Percentiles rank a stretch among this genome's conserved stretches.
Evolutionary conservation across 2,888 invertebrate genomes (phyloP).

Genomic region (Ormyrus labotus): DNA sequence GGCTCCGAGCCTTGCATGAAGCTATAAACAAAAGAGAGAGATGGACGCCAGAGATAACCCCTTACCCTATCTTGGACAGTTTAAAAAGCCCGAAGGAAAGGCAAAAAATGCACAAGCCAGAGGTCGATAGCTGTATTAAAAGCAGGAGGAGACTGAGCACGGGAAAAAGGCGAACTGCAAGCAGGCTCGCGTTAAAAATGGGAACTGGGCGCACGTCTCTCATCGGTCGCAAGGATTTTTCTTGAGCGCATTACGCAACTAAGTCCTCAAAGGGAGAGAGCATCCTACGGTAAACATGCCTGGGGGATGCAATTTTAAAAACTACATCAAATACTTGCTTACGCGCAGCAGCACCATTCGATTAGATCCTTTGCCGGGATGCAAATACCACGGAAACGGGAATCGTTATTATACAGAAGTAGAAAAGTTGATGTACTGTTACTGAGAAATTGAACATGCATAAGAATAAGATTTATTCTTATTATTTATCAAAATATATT

Average conservation of each 20-base stretch:
- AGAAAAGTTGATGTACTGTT: background rate
- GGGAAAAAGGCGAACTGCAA: background rate
- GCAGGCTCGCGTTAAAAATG: background rate
- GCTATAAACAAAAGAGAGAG: no score
- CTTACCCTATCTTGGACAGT: background rate
- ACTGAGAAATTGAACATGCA: no score
- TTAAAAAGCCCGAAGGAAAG: background rate
- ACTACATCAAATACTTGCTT: constrained; percentile 17
- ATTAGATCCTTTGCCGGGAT: background rate
- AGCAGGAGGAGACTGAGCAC: background rate
- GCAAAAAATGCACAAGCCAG: background rate
- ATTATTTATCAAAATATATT: no score
- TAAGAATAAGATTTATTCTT: no score
- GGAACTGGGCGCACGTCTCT: background rate
- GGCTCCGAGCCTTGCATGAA: no score
- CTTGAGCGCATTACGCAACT: constrained; percentile 39
- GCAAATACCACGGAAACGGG: no score
- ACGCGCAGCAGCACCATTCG: background rate
- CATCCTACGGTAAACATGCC: constrained; percentile 18
- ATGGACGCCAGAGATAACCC: no score
- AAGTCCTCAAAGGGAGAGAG: constrained; percentile 33
- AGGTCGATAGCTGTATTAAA: background rate
- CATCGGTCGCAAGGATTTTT: constrained; percentile 40
- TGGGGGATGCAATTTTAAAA: constrained; percentile 38
- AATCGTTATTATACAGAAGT: background rate